These are phyloP conservation scores for Lucilia sericata DNA, from an alignment of 1,140 invertebrate species.

Conservation along the genomic window DNA sequence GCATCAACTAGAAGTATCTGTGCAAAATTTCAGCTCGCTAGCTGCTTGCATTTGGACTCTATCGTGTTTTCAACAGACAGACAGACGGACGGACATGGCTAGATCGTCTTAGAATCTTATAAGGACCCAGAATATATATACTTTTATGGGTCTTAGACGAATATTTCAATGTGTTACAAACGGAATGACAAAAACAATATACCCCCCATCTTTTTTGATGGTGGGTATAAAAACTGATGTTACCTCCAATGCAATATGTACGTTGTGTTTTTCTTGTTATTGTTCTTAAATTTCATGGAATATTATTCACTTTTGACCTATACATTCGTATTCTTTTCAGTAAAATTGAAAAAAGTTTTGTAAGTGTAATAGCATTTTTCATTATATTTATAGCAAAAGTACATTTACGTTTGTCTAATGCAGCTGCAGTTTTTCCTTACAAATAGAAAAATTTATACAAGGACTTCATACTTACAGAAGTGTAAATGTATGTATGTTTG, in stretches of 20 bases:
- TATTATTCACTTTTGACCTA: conserved; percentile 4
- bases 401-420: conserved; percentile 2
- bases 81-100: too few relatives aligned
- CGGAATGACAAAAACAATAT: too few relatives aligned
- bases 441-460: neutral
- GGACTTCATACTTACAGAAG: neutral
- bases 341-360: neutral
- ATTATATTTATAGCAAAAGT: conserved; percentile 1
- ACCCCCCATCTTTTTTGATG: too few relatives aligned
- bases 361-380: conserved; percentile 1
- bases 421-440: neutral
- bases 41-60: too few relatives aligned
- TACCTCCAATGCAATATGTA: neutral
- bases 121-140: too few relatives aligned
- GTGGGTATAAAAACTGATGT: neutral
- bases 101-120: too few relatives aligned
- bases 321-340: neutral
- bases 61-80: too few relatives aligned
- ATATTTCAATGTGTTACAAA: too few relatives aligned
- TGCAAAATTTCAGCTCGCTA: too few relatives aligned
- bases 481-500: neutral
- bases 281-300: neutral
- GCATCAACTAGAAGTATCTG: too few relatives aligned
- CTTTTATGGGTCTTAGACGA: too few relatives aligned
- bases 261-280: neutral